Conservation (phyloP, 2,113 vertebrate species). For the Ardeotis arabs region DNA sequence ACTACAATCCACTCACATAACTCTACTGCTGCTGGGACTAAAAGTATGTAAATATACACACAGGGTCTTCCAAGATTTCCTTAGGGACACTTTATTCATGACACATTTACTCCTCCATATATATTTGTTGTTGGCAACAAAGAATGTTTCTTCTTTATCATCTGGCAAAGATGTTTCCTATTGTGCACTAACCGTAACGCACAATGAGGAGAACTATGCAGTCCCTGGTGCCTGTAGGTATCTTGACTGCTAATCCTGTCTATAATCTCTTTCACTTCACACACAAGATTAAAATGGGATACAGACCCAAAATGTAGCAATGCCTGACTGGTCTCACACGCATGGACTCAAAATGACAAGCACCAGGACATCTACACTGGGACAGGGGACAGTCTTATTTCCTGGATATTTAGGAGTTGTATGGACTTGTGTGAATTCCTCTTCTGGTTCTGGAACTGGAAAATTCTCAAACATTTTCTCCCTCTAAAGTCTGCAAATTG, state of each 20-base stretch:
- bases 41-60: not conserved
- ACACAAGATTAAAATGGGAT: not conserved
- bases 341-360: not conserved
- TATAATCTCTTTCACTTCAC: not conserved
- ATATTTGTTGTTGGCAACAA: constrained; percentile 15
- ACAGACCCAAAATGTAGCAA: not conserved
- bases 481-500: not conserved
- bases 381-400: not conserved
- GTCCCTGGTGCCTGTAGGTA: not conserved
- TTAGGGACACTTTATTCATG: constrained; percentile 12
- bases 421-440: not conserved
- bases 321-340: not conserved
- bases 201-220: not conserved
- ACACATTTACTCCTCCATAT: not conserved
- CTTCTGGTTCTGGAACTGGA: not conserved
- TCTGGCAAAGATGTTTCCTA: constrained; percentile 40
- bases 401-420: not conserved
- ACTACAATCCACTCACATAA: not conserved
- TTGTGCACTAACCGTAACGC: not conserved
- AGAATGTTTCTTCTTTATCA: constrained; percentile 25
- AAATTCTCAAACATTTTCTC: not conserved
- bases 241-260: not conserved
- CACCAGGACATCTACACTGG: rapidly evolving
- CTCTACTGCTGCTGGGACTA: not conserved
- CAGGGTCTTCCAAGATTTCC: constrained; percentile 16